phyloP scores from a whole-genome alignment of 2,888 invertebrate species.

The Phymatocera aterrima region DNA sequence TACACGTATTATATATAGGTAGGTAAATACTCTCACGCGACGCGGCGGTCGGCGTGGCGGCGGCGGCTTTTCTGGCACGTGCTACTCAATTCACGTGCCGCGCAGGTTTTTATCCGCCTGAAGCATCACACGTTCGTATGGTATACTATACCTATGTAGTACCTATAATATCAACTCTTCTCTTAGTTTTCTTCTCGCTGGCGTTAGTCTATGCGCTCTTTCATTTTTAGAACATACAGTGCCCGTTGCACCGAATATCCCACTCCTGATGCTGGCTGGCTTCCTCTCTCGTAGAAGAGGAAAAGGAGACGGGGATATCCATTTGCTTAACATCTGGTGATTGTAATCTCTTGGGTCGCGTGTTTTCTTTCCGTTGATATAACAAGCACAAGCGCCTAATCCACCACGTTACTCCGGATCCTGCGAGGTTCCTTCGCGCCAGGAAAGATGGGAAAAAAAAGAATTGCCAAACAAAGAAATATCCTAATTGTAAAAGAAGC shows the following conservation, averaged over 20 bases:
- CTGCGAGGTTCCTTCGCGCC: neutral
- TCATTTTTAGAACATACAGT: conserved; percentile 40
- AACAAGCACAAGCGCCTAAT: neutral
- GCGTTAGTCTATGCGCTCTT: neutral
- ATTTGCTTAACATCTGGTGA: conserved; percentile 35
- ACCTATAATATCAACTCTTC: too few species aligned
- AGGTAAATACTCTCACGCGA: neutral
- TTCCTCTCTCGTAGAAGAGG: conserved; percentile 10
- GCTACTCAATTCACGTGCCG: conserved; percentile 33
- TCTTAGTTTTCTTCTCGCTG: neutral
- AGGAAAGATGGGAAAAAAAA: neutral
- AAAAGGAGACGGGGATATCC: neutral
- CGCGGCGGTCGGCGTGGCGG: too few species aligned
- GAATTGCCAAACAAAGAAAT: neutral
- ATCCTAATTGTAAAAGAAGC: too few species aligned
- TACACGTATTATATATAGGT: neutral
- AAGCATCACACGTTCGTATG: neutral
- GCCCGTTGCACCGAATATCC: too few species aligned
- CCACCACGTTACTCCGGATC: neutral
- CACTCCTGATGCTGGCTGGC: too few species aligned
- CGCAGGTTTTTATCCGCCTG: neutral
- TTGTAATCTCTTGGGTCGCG: conserved; percentile 25
- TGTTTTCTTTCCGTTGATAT: neutral
- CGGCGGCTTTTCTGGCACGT: conserved; percentile 20
- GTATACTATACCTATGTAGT: neutral